Evolutionary conservation across 2,888 invertebrate species (phyloP).

Genomic region (Uloborus plumipes): DNA sequence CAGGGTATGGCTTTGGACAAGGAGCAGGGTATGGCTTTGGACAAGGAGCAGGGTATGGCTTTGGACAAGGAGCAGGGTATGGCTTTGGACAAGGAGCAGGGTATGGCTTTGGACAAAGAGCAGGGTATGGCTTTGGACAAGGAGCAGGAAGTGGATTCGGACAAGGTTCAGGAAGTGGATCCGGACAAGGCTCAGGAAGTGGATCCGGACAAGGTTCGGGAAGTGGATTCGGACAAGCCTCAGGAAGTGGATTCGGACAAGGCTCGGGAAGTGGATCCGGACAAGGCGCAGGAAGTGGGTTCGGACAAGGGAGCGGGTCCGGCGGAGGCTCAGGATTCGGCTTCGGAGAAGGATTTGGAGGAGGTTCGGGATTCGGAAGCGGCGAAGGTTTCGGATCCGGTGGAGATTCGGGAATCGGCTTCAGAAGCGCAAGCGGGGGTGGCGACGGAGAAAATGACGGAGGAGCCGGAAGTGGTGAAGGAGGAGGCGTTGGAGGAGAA

Average conservation of each 20-base stretch:
- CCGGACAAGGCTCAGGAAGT: no score
- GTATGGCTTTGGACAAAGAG: background rate
- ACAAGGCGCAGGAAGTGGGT: background rate
- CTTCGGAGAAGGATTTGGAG: background rate
- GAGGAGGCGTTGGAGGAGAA: background rate
- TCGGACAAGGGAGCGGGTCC: background rate
- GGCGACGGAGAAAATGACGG: background rate
- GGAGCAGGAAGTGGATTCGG: no score
- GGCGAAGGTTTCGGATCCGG: background rate
- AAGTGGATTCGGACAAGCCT: background rate
- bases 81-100: background rate
- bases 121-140: background rate
- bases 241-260: background rate
- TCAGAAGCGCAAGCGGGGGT: background rate
- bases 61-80: background rate
- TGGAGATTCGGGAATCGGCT: background rate
- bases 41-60: background rate
- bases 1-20: background rate
- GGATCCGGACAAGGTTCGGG: background rate
- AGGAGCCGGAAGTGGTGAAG: no score
- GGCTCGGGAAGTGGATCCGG: background rate
- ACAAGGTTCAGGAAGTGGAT: no score
- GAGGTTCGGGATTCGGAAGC: background rate
- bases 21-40: background rate
- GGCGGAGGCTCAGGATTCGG: no score